Percentiles rank a stretch among this genome's conserved stretches.
Evolutionary conservation across 1,140 invertebrate species (phyloP).

Genomic region (Calliphora vicina): DNA sequence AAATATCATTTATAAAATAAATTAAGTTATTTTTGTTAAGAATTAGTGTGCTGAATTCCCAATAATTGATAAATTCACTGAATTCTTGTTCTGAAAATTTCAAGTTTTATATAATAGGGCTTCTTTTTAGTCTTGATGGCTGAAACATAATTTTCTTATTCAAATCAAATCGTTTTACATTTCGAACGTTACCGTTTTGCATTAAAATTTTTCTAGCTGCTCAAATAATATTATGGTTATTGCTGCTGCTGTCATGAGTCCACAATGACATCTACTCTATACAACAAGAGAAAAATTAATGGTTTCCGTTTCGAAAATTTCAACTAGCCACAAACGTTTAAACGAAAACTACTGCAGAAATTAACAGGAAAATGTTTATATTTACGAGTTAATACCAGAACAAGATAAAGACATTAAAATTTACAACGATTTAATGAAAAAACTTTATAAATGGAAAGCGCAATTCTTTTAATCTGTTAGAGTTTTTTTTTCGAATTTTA

Average conservation of each 20-base stretch:
- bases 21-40: too few species aligned
- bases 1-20: too few species aligned
- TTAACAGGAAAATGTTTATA: not conserved
- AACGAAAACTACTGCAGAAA: not conserved
- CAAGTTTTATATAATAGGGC: too few species aligned
- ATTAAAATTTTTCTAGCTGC: not conserved
- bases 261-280: conserved; percentile 8
- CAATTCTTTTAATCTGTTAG: not conserved
- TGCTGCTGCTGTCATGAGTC: not conserved
- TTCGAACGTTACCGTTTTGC: not conserved
- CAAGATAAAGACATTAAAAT: not conserved
- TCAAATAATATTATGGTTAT: not conserved
- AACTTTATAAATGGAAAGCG: not conserved
- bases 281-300: conserved; percentile 21
- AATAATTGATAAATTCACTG: too few species aligned
- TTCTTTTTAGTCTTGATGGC: too few species aligned
- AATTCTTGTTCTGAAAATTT: too few species aligned
- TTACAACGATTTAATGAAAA: not conserved
- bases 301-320: conserved; percentile 17
- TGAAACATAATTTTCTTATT: too few species aligned
- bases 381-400: not conserved
- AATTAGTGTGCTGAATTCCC: too few species aligned
- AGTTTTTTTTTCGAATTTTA: too few species aligned
- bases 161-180: too few species aligned
- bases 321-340: not conserved